phyloP scores from a whole-genome alignment of 2,113 vertebrate species.

The Phaethornis superciliosus region DNA sequence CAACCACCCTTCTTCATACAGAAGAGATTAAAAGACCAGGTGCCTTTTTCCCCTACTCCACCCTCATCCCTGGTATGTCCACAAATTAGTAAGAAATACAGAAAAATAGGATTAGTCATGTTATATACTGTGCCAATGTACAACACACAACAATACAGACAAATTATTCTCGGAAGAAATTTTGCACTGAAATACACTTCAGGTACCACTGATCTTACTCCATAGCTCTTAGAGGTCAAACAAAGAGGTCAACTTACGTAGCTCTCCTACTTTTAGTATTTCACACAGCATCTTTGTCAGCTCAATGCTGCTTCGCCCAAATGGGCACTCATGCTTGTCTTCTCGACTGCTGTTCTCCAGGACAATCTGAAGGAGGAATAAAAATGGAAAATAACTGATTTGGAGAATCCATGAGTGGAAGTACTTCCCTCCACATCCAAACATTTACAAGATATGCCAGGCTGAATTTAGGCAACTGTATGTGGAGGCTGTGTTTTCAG shows the following conservation, averaged over 20 bases:
- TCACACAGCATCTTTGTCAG: slow-evolving; percentile 98
- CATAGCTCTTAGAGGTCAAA: background rate
- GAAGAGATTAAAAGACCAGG: background rate
- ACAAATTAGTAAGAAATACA: background rate
- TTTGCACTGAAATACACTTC: background rate
- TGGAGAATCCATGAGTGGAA: background rate
- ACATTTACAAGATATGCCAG: background rate
- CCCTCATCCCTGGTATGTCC: background rate
- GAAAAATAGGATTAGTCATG: background rate
- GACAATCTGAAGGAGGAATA: slow-evolving; percentile 84
- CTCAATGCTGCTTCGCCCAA: slow-evolving; percentile 97
- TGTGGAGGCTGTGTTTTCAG: background rate
- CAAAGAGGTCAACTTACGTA: slow-evolving; percentile 86
- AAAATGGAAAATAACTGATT: background rate
- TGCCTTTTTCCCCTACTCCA: background rate
- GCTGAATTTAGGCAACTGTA: background rate
- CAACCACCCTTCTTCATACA: background rate
- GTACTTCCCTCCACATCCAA: background rate
- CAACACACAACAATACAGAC: background rate
- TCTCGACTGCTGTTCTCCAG: slow-evolving; percentile 98
- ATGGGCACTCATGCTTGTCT: slow-evolving; percentile 98
- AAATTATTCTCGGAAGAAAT: background rate
- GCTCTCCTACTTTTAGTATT: slow-evolving; percentile 96
- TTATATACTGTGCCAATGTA: background rate
- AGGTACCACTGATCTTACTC: background rate